Evolutionary conservation across 2,113 vertebrate species (phyloP), one percentile per base, ranked within the genome.

Genomic region (Sapayoa aenigma): DNA sequence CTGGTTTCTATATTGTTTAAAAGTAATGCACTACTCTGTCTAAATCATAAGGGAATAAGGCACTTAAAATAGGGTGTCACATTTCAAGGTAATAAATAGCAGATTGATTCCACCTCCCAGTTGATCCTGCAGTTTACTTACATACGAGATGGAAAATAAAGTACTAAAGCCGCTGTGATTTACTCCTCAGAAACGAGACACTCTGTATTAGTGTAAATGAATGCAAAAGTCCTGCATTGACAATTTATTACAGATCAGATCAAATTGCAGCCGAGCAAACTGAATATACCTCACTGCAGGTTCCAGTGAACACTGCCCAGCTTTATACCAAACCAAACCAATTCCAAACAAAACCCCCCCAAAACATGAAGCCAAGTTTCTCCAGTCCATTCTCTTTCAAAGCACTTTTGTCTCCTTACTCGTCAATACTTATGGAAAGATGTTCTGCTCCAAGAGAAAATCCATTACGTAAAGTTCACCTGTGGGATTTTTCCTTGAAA

Each of bases 11-110:
- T 97, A 97, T 97, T 97, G 97, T 96, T 97, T 97, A 97, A 98
- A 98, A 62, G 93, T 97, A 98, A 98, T 95, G 95, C 97, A 98
- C 97, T 97, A 96, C 97, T 98, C 92, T 89, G 97, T 94, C 97
- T 98, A 99, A 99, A 98, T 98, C 98, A 98, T 98, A 98, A 95
- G 98, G 98, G 98, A 99, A 98, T 94, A 98, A 97, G 98, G 98
- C 98, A 98, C 99, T 99, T 99, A 99, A 99, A 98, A 99, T 97
- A 97, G 98, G 98, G 99, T 98, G 98, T 99, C 99, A 98, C 98
- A 98, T 99, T 99, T 99, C 99, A 67, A 98, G 98, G 98, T 99
- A 99, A 99, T 99, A 99, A 99, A 99, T 98, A 99, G 99, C 98
- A 98, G 98, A 99, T 99, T 99, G 99, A 99, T 99, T 99, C 99